These are phyloP conservation scores for Cydia splendana DNA, from an alignment of 1,140 invertebrate genomes.

Conservation along the genomic window DNA sequence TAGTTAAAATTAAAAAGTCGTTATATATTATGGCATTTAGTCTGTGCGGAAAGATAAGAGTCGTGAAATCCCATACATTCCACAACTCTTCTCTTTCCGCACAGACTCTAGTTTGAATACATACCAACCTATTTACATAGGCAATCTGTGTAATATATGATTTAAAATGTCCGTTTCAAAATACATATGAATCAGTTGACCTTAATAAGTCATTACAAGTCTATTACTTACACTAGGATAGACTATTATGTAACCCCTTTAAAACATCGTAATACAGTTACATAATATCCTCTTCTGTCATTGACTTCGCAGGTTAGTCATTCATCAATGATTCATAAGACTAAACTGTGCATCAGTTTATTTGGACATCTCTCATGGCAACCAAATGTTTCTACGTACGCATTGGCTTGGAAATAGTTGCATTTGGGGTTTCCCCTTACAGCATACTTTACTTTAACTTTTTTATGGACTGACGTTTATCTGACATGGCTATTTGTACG, in stretches of 20 bases:
- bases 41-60: no score
- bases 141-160: no score
- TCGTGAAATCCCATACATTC: no score
- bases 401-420: not conserved
- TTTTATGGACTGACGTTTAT: no score
- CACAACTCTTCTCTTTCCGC: no score
- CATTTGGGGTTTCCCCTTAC: conserved; percentile 5
- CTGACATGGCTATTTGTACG: no score
- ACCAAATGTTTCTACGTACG: not conserved
- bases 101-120: no score
- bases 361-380: not conserved
- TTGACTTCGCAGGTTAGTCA: not conserved
- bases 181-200: not conserved
- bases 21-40: no score
- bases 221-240: not conserved
- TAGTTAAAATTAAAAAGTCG: no score
- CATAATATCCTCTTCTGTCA: not conserved
- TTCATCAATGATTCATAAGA: not conserved
- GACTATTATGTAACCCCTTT: not conserved
- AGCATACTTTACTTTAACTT: no score
- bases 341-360: not conserved
- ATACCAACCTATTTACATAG: no score
- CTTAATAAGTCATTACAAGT: not conserved
- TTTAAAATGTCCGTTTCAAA: not conserved
- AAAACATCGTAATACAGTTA: not conserved